These are phyloP conservation scores for Scaptomyza reducta DNA, from an alignment of 2,888 invertebrate species.

Conservation along the genomic window DNA sequence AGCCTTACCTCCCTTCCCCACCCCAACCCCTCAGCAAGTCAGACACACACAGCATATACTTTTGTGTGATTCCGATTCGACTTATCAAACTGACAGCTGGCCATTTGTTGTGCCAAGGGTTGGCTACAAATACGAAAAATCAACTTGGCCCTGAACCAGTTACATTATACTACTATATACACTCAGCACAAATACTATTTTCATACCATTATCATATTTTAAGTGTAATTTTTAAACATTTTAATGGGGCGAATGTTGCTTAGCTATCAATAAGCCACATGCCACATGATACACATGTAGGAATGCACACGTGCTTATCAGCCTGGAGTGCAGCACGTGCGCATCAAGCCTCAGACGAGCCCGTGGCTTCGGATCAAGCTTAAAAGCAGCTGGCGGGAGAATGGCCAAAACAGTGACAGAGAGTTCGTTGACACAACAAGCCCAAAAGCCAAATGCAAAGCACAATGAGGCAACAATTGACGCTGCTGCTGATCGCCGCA, in stretches of 20 bases:
- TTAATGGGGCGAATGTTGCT: constrained; percentile 1
- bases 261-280: constrained; percentile 27
- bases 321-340: constrained; percentile 42
- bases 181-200: no score
- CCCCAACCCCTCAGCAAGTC: background rate
- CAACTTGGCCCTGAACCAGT: background rate
- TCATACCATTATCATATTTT: no score
- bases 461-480: constrained; percentile 52
- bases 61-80: constrained; percentile 18
- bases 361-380: constrained; percentile 3
- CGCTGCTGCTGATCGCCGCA: constrained; percentile 52
- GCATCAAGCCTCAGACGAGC: background rate
- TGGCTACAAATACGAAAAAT: background rate
- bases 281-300: constrained; percentile 6
- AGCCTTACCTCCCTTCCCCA: background rate
- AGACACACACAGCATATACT: constrained; percentile 12
- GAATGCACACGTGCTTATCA: constrained; percentile 54
- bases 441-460: constrained; percentile 14
- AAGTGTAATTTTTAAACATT: background rate
- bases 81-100: constrained; percentile 45
- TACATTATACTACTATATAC: no score
- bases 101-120: constrained; percentile 3
- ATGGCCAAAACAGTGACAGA: constrained; percentile 23
- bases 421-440: constrained; percentile 15
- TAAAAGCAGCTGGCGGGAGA: constrained; percentile 55